Evolutionary conservation across 2,888 invertebrate genomes (phyloP), one percentile per base, ranked within the genome.

Genomic region (Drosophila kanekoi): DNA sequence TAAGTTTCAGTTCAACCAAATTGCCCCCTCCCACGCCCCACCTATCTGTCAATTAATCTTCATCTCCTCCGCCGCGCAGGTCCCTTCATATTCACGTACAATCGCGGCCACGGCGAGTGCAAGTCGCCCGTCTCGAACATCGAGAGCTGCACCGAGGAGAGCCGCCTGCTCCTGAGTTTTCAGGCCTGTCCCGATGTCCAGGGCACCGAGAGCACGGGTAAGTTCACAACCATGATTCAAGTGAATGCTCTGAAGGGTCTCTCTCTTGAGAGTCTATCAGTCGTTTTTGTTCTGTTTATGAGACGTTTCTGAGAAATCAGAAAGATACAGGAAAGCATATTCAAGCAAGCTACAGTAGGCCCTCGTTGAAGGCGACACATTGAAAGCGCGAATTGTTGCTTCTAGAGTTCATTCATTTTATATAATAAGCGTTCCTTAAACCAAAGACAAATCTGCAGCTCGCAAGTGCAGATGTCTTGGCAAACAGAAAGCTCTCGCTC

Each of bases 101-200:
- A 97, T 92, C 94, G 97, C 66, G 98, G 97, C 3, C 96, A 97
- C 89, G 97, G 97, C 18, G 97, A 97, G 91, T 98, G 98, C 93
- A 95, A 95, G 78, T 95, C 95, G 87, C 98, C 98, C 0, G 96
- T 96, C 56, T 98, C 98, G 49, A 97, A 97, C 81, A 97, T 98
- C 84, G 98, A 98, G 92, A 96, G 97, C 89, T 98, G 98, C 93
- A 98, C 98, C 1, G 98, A 98, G 92, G 97, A 98, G 90, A 97
- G 97, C 76, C 94, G 97, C 78, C 94, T 98, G 57, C 94, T 98
- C 78, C 95, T 98, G 90, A 96, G 96, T 92, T 98, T 98, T 93
- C 98, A 98, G 92, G 98, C 98, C 6, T 98, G 98, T 91, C 97
- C 97, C 14, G 98, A 98, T 92, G 96, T 98, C 6, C 95, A 95